Conservation (phyloP, 2,797 vertebrate genomes). For the Danio jaintianensis region DNA sequence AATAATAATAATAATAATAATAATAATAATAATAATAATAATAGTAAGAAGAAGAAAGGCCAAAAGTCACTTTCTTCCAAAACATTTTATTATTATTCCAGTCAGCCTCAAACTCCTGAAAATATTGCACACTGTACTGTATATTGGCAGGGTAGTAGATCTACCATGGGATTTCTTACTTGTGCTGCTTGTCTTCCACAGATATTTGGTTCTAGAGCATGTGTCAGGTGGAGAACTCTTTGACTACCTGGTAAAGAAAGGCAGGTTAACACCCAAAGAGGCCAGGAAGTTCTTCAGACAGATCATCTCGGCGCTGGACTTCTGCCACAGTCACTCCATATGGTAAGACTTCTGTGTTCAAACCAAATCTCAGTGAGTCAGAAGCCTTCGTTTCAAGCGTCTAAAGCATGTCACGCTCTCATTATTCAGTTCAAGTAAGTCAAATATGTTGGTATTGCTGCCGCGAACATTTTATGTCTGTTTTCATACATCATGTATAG, state of each 20-base stretch:
- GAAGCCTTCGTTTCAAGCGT: background rate
- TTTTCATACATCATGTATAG: slow-evolving; percentile 44
- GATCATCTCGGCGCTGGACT: slow-evolving; percentile 98
- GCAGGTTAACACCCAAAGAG: slow-evolving; percentile 95
- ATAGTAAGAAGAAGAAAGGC: too few species aligned
- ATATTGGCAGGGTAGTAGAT: background rate
- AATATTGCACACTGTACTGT: background rate
- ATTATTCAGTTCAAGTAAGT: slow-evolving; percentile 21
- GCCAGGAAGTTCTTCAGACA: slow-evolving; percentile 99
- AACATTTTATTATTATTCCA: too few species aligned
- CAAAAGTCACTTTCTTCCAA: too few species aligned
- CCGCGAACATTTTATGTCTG: slow-evolving; percentile 16
- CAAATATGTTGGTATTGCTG: slow-evolving; percentile 27
- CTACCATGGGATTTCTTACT: background rate
- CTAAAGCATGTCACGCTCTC: background rate
- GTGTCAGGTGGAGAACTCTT: slow-evolving; percentile 98
- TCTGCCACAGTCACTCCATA: slow-evolving; percentile 99
- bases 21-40: too few species aligned
- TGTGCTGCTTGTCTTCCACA: slow-evolving; percentile 59
- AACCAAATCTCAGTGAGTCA: background rate
- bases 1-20: too few species aligned
- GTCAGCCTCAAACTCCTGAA: background rate
- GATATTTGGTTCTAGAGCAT: slow-evolving; percentile 97
- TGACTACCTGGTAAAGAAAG: slow-evolving; percentile 98
- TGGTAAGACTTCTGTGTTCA: slow-evolving; percentile 79